These are phyloP conservation scores for Thymelicus lineola DNA, from an alignment of 2,888 invertebrate genomes.

Conservation along the genomic window DNA sequence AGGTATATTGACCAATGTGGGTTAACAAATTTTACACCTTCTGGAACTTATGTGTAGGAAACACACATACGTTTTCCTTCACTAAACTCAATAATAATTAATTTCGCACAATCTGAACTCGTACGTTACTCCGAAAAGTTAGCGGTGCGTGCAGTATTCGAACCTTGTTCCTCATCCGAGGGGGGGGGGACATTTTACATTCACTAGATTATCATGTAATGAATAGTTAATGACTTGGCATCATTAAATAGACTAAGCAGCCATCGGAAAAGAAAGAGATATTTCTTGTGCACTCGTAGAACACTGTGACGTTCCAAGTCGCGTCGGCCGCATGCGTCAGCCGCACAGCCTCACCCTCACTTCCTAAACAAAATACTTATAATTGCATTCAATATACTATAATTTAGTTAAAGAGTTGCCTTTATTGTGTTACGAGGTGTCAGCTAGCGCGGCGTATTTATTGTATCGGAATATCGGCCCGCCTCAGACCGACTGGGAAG, in stretches of 20 bases:
- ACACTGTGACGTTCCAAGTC: neutral
- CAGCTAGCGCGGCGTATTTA: slow-evolving; percentile 19
- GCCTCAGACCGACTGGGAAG: neutral
- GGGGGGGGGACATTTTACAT: too few relatives aligned
- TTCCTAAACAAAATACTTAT: slow-evolving; percentile 66
- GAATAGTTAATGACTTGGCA: neutral
- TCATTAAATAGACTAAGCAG: neutral
- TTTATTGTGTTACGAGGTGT: slow-evolving; percentile 36
- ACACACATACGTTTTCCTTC: too few relatives aligned
- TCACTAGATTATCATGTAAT: neutral
- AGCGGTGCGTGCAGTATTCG: too few relatives aligned
- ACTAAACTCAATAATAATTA: too few relatives aligned
- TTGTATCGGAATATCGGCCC: slow-evolving; percentile 17
- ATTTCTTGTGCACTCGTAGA: neutral
- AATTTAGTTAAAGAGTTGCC: slow-evolving; percentile 61
- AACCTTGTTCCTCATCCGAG: too few relatives aligned
- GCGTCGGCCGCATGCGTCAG: slow-evolving; percentile 16
- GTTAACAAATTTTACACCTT: too few relatives aligned
- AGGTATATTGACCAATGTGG: too few relatives aligned
- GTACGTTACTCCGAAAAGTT: too few relatives aligned
- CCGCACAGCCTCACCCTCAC: slow-evolving; percentile 51
- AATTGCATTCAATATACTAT: slow-evolving; percentile 76
- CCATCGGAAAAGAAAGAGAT: neutral
- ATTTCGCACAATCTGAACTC: too few relatives aligned
- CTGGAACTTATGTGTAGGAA: too few relatives aligned